Conservation (phyloP, 2,888 invertebrate species). For the Acrocyrtus sp. region DNA sequence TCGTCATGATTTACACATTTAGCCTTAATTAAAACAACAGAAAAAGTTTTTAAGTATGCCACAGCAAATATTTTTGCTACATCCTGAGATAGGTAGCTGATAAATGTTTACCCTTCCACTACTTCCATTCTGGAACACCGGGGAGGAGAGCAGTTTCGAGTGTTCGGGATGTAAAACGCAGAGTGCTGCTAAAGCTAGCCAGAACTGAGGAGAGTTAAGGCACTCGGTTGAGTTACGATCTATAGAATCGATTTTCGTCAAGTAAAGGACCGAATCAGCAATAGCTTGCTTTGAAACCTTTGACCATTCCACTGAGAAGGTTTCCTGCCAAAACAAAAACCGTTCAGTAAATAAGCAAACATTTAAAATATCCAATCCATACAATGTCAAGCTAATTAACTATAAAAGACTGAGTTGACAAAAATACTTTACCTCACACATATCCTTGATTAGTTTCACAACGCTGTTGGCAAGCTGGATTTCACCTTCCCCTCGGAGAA, state of each 20-base stretch:
- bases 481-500: conserved; percentile 85
- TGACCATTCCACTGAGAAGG: conserved; percentile 86
- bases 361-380: not conserved
- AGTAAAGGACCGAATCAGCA: conserved; percentile 84
- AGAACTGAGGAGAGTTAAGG: conserved; percentile 83
- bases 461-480: conserved; percentile 89
- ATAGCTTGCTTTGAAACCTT: conserved; percentile 87
- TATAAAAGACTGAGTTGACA: too few species aligned
- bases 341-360: too few species aligned
- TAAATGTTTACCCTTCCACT: conserved; percentile 66
- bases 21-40: conserved; percentile 70
- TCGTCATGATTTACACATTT: conserved; percentile 98
- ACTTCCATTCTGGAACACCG: conserved; percentile 77
- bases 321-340: conserved; percentile 76
- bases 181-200: conserved; percentile 92
- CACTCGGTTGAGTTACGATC: conserved; percentile 80
- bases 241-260: conserved; percentile 82
- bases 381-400: too few species aligned
- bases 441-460: conserved; percentile 87
- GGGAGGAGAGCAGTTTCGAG: conserved; percentile 82
- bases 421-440: conserved; percentile 92
- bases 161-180: conserved; percentile 93
- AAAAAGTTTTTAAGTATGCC: not conserved
- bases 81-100: conserved; percentile 1
- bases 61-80: conserved; percentile 11